phyloP scores from a whole-genome alignment of 2,113 vertebrate genomes.

The Strigops habroptila region DNA sequence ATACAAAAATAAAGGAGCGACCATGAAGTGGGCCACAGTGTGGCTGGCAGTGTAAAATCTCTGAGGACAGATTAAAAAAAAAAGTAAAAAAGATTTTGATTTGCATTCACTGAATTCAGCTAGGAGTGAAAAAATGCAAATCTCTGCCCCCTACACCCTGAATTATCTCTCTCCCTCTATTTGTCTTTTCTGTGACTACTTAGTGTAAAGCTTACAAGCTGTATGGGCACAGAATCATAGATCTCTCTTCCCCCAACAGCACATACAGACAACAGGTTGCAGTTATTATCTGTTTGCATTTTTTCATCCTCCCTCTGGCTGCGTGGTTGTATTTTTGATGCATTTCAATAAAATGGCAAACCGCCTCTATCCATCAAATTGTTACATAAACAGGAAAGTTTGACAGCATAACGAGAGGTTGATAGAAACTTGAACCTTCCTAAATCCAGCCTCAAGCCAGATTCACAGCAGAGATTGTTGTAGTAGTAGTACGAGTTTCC shows the following conservation, averaged over 20 bases:
- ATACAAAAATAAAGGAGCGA: not conserved
- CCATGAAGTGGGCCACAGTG: not conserved
- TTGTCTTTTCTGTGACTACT: not conserved
- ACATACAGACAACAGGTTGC: not conserved
- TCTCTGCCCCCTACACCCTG: not conserved
- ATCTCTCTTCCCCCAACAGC: not conserved
- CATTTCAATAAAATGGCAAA: not conserved
- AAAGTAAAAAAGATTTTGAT: not conserved
- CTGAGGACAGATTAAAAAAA: not conserved
- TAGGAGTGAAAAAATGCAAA: not conserved
- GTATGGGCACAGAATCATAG: not conserved
- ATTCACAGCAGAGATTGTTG: not conserved
- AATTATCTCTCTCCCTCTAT: not conserved
- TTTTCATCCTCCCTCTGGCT: not conserved
- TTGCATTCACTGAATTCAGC: not conserved
- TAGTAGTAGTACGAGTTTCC: not conserved
- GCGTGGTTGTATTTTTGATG: not conserved
- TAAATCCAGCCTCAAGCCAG: not conserved
- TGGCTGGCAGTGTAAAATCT: not conserved
- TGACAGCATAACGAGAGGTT: not conserved
- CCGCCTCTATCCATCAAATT: not conserved
- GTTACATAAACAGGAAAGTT: not conserved
- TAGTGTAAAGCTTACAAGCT: not conserved
- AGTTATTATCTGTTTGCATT: not conserved
- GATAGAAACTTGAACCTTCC: not conserved